Evolutionary conservation across 2,113 vertebrate genomes (phyloP), one percentile per base, ranked within the genome.

Genomic region (Chloropsis hardwickii): DNA sequence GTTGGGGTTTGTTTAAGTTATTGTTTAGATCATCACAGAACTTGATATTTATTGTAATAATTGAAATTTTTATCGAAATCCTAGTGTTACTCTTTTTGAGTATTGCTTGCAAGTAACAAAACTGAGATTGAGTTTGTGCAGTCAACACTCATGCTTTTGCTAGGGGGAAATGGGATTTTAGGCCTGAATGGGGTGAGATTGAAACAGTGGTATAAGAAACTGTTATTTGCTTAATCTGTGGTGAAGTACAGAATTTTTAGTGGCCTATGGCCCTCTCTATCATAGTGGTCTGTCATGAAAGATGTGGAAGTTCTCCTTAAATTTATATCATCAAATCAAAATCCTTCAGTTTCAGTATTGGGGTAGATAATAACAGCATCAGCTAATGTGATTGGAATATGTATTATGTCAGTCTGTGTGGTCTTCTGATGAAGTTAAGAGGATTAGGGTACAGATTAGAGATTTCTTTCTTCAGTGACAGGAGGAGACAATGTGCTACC

Each of bases 381-480:
- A 73, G 79, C 47, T 86, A 27, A 74, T 60, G 61, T 72, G 27
- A 82, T 85, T 95, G 53, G 25, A 64, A 42, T 60, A 39, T 27
- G 19, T 88, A 70, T 83, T 86, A 15, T 83, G 40, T 87, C 37
- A 51, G 67, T 88, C 76, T 90, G 33, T 89, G 65, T 81, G 74
- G n/a, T 86, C 56, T 64, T 90, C 39, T 78, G 47, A 91, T 81
- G n/a, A 90, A 65, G 1, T 86, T 83, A 88, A 90, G 58, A 94
- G 58, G 90, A 90, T 90, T 93, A 94, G 62, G 67, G 19, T 86
- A 44, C 82, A 94, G 82, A 93, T 92, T 86, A 88, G 21, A 42
- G 7, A 88, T 92, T 81, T 85, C 44, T 89, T 94, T 90, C 27
- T 80, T 72, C 81, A 31, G 9, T 88, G 67, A 39, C 47, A 83